Conservation (phyloP, 2,797 vertebrate species). For the Takifugu ocellatus region DNA sequence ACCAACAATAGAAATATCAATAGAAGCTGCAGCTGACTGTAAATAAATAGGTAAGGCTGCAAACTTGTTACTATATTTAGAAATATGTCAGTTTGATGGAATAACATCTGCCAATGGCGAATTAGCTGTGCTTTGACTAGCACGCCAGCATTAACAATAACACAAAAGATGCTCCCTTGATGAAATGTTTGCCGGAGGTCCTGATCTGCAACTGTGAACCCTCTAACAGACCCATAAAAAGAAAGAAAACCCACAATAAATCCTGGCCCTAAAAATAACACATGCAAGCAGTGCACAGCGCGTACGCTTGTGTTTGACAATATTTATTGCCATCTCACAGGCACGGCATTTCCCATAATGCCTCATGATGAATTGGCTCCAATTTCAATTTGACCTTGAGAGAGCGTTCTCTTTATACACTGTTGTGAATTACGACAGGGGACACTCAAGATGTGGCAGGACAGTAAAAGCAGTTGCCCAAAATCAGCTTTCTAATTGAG, state of each 20-base stretch:
- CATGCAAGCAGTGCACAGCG: constrained; percentile 20
- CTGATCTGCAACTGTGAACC: constrained; percentile 16
- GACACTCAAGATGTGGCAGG: constrained; percentile 38
- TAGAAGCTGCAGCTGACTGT: too few species aligned
- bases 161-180: neutral
- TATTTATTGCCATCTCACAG: constrained; percentile 60
- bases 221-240: constrained; percentile 23
- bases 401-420: constrained; percentile 30
- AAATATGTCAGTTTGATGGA: too few species aligned
- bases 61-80: too few species aligned
- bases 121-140: too few species aligned
- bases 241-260: constrained; percentile 37
- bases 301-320: constrained; percentile 39
- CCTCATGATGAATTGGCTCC: constrained; percentile 63
- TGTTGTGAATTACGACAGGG: constrained; percentile 39
- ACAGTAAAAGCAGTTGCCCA: constrained; percentile 15
- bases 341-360: constrained; percentile 51
- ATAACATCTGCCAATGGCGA: too few species aligned
- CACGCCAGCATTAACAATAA: neutral
- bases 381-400: constrained; percentile 70
- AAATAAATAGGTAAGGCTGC: too few species aligned
- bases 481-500: constrained; percentile 51
- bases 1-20: constrained; percentile 31
- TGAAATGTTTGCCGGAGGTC: neutral
- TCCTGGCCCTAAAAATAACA: constrained; percentile 39